Conservation (phyloP, 1,140 invertebrate genomes). For the Drosophila repleta region DNA sequence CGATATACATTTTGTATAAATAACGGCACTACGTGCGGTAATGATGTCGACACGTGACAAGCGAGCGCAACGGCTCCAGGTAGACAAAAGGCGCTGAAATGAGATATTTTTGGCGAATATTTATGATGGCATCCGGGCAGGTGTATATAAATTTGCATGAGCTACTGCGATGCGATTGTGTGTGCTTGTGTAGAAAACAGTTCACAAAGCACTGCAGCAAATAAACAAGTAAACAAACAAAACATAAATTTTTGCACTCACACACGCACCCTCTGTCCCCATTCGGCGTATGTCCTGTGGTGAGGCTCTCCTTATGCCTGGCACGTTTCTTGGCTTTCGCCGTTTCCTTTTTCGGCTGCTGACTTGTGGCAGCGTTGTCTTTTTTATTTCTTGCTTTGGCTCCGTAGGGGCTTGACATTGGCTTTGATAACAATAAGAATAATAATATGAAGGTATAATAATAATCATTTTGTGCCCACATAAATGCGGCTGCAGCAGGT, state of each 20-base stretch:
- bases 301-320: conserved; percentile 47
- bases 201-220: conserved; percentile 63
- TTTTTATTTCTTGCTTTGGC: conserved; percentile 7
- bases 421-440: conserved; percentile 72
- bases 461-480: conserved; percentile 69
- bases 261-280: neutral
- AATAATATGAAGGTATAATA: conserved; percentile 72
- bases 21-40: conserved; percentile 75
- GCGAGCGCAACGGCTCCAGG: conserved; percentile 42
- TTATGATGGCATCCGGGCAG: conserved; percentile 70
- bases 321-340: conserved; percentile 51
- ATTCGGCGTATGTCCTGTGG: conserved; percentile 3
- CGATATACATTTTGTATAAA: conserved; percentile 80
- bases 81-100: conserved; percentile 79
- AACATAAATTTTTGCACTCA: conserved; percentile 71
- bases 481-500: conserved; percentile 46
- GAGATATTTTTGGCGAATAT: conserved; percentile 76
- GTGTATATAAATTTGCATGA: conserved; percentile 81
- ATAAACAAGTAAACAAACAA: conserved; percentile 81
- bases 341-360: conserved; percentile 32
- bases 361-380: conserved; percentile 21
- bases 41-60: conserved; percentile 80
- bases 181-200: conserved; percentile 20
- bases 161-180: conserved; percentile 37
- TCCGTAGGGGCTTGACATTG: conserved; percentile 56